Percentiles rank a stretch among this genome's conserved stretches.
phyloP scores from a whole-genome alignment of 2,888 invertebrate species.

The Rutpela maculata region DNA sequence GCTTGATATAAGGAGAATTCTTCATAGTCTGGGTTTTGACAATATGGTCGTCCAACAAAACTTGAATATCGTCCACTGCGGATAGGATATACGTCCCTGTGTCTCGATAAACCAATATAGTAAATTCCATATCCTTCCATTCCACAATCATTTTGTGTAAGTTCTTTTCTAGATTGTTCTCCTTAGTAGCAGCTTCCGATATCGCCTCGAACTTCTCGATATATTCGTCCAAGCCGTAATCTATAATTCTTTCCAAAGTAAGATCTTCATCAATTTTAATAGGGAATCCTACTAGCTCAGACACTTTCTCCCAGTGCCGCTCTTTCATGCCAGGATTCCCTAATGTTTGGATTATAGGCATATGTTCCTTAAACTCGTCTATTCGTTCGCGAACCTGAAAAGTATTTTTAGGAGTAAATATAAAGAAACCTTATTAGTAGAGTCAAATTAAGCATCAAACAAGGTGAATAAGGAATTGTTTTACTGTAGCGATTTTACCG shows the following conservation, averaged over 20 bases:
- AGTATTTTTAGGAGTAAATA: background rate
- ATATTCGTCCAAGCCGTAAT: slow-evolving; percentile 92
- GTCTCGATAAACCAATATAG: slow-evolving; percentile 85
- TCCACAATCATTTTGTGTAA: slow-evolving; percentile 92
- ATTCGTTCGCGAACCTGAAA: slow-evolving; percentile 79
- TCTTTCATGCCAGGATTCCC: slow-evolving; percentile 96
- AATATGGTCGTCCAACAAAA: slow-evolving; percentile 94
- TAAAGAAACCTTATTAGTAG: too few relatives aligned
- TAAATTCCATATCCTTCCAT: slow-evolving; percentile 90
- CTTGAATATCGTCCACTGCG: slow-evolving; percentile 94
- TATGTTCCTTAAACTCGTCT: slow-evolving; percentile 90
- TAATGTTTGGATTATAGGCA: slow-evolving; percentile 94
- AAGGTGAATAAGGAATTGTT: too few relatives aligned
- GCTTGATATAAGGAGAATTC: slow-evolving; percentile 96
- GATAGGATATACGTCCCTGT: slow-evolving; percentile 94
- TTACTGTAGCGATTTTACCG: too few relatives aligned
- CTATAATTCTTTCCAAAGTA: slow-evolving; percentile 90
- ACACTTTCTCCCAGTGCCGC: slow-evolving; percentile 95
- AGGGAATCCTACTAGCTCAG: slow-evolving; percentile 95
- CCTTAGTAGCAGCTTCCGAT: slow-evolving; percentile 96
- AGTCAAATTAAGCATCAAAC: too few relatives aligned
- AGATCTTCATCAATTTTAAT: slow-evolving; percentile 89
- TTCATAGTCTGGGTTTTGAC: slow-evolving; percentile 98
- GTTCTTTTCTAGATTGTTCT: slow-evolving; percentile 93
- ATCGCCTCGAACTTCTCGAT: slow-evolving; percentile 92